Base-by-base conservation (phyloP, 2,888 invertebrate genomes). In the Tridacna gigas region DNA sequence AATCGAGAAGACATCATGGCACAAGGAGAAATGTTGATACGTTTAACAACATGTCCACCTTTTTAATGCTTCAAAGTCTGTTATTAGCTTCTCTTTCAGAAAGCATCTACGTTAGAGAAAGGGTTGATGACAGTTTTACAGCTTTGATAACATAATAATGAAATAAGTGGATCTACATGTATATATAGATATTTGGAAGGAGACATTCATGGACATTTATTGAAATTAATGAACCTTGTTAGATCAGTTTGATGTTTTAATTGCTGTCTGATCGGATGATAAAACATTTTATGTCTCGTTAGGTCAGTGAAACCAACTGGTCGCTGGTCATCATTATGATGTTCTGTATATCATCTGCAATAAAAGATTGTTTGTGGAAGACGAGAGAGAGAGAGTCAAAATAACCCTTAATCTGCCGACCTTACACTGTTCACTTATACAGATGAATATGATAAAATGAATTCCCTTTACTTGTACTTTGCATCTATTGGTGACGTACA, bases 61-160 rank as follows among this genome's bases (percentile, higher is more conserved):
- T n/a, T n/a, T n/a, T n/a, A n/a, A n/a, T n/a, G n/a, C n/a, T n/a
- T n/a, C n/a, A n/a, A n/a, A n/a, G n/a, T n/a, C n/a, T n/a, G n/a
- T n/a, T n/a, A n/a, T n/a, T n/a, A n/a, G n/a, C n/a, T n/a, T n/a
- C n/a, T 37, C 37, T 37, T 7, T 7, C 37, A 37, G 37, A 37
- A 37, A 7, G 37, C 7, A 37, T 37, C 37, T 37, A 4, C 7
- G 7, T 7, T 4, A 37, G 37, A 37, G 37, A 4, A 37, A 37
- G 37, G 37, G 7, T 37, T 7, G 37, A 26, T 56, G 74, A 26
- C 74, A 74, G 60, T 56, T 74, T 74, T 61, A 74, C 74, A 60
- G 61, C 74, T 18, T 74, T 47, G 60, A 60, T 61, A 60, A 74
- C 13, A 47, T 47, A 48, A 15, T 20, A n/a, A n/a, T 45, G 47